Conservation (phyloP, 2,113 vertebrate species). For the Tor tambroides region DNA sequence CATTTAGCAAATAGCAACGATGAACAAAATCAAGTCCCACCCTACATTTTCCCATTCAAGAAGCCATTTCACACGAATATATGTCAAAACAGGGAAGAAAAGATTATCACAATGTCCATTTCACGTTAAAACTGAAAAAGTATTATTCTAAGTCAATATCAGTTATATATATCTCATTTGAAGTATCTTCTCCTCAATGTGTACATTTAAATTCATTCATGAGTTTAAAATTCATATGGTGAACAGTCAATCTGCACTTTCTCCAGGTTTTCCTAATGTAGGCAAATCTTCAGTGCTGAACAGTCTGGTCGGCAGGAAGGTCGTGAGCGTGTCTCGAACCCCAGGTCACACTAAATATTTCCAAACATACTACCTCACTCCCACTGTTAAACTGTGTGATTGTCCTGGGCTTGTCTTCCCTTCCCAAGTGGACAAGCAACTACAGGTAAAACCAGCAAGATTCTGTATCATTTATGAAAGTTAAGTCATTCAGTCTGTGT, state of each 20-base stretch:
- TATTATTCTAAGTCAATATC: neutral
- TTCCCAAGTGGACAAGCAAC: slow-evolving; percentile 80
- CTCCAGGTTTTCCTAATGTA: slow-evolving; percentile 87
- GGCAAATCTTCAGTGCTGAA: slow-evolving; percentile 93
- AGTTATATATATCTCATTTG: slow-evolving; percentile 10
- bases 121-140: neutral
- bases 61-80: neutral
- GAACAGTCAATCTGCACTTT: neutral
- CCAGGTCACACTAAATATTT: slow-evolving; percentile 97
- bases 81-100: neutral
- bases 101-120: neutral
- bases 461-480: neutral
- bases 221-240: neutral
- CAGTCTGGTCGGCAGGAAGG: slow-evolving; percentile 87
- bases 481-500: neutral
- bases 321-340: slow-evolving; percentile 90
- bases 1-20: neutral
- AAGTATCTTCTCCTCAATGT: neutral
- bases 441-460: slow-evolving; percentile 77
- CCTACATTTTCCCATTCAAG: neutral
- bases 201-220: neutral
- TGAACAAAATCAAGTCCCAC: neutral
- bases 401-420: slow-evolving; percentile 92
- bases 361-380: slow-evolving; percentile 94
- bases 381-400: slow-evolving; percentile 88